phyloP scores from a whole-genome alignment of 2,113 vertebrate species.

The Rhombomys opimus region DNA sequence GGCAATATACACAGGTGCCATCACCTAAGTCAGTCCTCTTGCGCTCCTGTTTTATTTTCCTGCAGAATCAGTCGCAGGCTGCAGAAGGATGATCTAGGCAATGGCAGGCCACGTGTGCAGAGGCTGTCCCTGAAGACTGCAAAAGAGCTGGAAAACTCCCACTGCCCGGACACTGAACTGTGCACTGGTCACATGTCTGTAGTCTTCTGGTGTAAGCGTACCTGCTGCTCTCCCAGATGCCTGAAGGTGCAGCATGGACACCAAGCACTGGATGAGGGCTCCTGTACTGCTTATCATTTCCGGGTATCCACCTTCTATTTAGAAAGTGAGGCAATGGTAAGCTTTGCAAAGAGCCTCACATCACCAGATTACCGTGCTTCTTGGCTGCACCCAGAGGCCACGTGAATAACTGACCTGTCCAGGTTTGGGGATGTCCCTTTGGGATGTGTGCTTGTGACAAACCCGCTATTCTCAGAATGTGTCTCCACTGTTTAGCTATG shows the following conservation, averaged over 20 bases:
- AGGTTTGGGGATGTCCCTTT: neutral
- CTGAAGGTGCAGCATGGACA: rapidly evolving
- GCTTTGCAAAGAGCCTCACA: neutral
- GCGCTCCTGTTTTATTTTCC: neutral
- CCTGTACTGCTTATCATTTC: neutral
- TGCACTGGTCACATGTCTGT: neutral
- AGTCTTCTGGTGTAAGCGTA: neutral
- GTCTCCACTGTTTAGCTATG: too few relatives aligned
- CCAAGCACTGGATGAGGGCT: neutral
- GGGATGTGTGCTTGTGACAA: neutral
- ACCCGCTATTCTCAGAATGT: neutral
- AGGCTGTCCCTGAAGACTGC: neutral
- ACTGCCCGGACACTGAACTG: neutral
- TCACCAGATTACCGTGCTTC: neutral
- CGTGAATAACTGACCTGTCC: neutral
- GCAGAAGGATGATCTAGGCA: neutral
- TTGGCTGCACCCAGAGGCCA: neutral
- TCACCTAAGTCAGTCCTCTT: neutral
- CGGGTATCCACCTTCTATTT: neutral
- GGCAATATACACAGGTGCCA: too few relatives aligned
- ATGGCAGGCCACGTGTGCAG: too few relatives aligned
- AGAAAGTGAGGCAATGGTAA: neutral
- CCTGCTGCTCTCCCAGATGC: neutral
- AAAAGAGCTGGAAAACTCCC: neutral
- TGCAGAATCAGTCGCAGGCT: too few relatives aligned